phyloP scores from a whole-genome alignment of 1,140 invertebrate species.

The Nixonia krombeini region DNA sequence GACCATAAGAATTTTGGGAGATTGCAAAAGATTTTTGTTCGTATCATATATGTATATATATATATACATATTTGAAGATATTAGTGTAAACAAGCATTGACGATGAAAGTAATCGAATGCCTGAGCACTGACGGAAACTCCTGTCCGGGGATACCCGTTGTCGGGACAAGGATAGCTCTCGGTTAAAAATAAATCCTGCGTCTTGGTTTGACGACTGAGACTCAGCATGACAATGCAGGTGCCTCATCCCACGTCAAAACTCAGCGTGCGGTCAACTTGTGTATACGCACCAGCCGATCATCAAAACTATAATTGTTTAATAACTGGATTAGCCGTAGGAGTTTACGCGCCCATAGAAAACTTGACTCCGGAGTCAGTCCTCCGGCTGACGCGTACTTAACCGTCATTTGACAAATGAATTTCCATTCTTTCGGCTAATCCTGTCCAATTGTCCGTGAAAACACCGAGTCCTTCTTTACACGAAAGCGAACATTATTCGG shows the following conservation, averaged over 20 bases:
- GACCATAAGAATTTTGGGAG: background rate
- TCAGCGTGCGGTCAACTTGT: slow-evolving; percentile 66
- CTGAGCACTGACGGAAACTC: background rate
- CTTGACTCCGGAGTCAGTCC: slow-evolving; percentile 11
- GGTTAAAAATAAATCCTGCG: slow-evolving; percentile 41
- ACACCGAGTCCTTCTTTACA: no score
- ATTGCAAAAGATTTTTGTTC: background rate
- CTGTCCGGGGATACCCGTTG: slow-evolving; percentile 7
- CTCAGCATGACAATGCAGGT: slow-evolving; percentile 71
- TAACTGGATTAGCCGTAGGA: slow-evolving; percentile 60
- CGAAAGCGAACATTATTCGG: no score
- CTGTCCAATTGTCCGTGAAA: no score
- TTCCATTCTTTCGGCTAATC: no score
- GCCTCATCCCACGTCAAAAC: slow-evolving; percentile 71
- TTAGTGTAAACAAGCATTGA: background rate
- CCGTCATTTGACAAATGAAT: slow-evolving; percentile 30
- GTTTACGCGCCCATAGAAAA: slow-evolving; percentile 57
- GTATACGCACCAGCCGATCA: slow-evolving; percentile 54
- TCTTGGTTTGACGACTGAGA: slow-evolving; percentile 53
- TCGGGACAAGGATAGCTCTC: slow-evolving; percentile 38
- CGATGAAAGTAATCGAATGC: background rate
- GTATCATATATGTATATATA: no score
- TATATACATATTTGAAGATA: background rate
- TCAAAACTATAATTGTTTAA: slow-evolving; percentile 66
- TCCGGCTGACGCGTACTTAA: slow-evolving; percentile 13